phyloP scores from a whole-genome alignment of 1,140 invertebrate species.

The Neotoxoptera formosana region DNA sequence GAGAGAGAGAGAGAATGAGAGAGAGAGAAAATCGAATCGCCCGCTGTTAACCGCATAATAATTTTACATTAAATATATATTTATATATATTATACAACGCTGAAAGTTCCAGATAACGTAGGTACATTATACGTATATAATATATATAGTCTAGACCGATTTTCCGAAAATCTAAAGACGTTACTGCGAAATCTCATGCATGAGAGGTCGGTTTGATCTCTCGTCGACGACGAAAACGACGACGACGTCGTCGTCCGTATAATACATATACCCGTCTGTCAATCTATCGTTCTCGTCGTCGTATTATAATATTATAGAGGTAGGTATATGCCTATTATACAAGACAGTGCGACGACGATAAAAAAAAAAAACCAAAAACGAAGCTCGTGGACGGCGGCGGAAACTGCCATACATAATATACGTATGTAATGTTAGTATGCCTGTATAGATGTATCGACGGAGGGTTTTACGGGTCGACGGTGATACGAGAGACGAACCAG shows the following conservation, averaged over 20 bases:
- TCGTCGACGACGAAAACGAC: neutral
- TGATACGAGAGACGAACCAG: slow-evolving; percentile 16
- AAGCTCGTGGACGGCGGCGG: neutral
- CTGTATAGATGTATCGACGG: neutral
- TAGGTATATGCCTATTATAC: neutral
- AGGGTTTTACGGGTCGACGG: neutral
- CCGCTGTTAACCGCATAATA: neutral
- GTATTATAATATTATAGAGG: neutral
- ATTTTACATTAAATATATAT: neutral
- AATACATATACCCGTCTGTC: neutral
- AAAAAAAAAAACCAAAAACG: neutral
- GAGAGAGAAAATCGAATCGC: neutral
- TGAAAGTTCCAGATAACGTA: neutral
- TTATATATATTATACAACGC: neutral
- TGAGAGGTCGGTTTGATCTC: slow-evolving; percentile 14
- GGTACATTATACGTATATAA: neutral
- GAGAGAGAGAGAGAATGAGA: neutral
- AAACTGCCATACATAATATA: neutral
- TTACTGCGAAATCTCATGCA: neutral
- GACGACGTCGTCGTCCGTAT: neutral
- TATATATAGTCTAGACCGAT: neutral
- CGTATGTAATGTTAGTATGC: neutral
- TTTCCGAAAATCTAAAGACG: neutral
- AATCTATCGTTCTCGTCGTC: neutral
- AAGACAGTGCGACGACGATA: neutral